These are phyloP conservation scores for Sinosuthora webbiana DNA, from an alignment of 2,113 vertebrate species.

Conservation along the genomic window DNA sequence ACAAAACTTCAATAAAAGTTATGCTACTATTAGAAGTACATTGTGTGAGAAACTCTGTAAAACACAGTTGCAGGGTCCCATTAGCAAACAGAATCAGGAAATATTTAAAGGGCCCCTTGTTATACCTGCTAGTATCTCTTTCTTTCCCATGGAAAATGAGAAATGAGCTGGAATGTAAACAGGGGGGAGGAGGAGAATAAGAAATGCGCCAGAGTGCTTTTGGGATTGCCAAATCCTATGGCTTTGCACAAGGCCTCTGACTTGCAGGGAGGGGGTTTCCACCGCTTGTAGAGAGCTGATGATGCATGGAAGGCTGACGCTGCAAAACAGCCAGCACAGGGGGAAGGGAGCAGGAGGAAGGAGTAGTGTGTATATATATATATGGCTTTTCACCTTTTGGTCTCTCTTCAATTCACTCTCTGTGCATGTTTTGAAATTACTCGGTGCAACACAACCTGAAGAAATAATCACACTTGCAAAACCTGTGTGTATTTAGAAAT, in stretches of 20 bases:
- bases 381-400: constrained; percentile 24
- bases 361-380: background rate
- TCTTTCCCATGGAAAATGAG: constrained; percentile 41
- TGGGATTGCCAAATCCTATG: constrained; percentile 32
- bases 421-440: background rate
- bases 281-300: constrained; percentile 42
- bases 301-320: constrained; percentile 60
- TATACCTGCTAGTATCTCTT: constrained; percentile 36
- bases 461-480: constrained; percentile 55
- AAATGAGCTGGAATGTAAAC: constrained; percentile 44
- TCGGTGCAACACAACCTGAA: constrained; percentile 14
- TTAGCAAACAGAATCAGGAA: background rate
- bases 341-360: background rate
- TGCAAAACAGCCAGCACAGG: background rate
- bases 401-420: constrained; percentile 14
- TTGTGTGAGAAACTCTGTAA: background rate
- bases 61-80: background rate
- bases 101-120: constrained; percentile 28
- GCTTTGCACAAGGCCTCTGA: constrained; percentile 30
- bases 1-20: background rate
- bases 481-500: constrained; percentile 5
- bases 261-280: constrained; percentile 60
- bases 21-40: background rate
- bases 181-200: background rate
- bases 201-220: constrained; percentile 21